Evolutionary conservation across 2,888 invertebrate genomes (phyloP), one percentile per base, ranked within the genome.

Genomic region (Drosophila prolongata): DNA sequence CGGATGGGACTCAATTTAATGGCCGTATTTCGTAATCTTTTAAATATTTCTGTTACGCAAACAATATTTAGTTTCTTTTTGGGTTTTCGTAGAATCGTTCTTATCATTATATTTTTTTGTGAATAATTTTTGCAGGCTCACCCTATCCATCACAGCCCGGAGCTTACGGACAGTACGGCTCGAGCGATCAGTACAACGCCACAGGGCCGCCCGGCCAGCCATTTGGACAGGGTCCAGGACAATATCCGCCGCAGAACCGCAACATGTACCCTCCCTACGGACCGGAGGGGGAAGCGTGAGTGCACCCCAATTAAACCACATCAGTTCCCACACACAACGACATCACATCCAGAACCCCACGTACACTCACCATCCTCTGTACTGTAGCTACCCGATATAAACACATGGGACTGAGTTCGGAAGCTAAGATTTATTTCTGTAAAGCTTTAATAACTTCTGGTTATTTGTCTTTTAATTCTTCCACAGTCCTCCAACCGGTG

Each of bases 211-310:
- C 94, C 60, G 93, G 93, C 3, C 89, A 89, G 82, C 94, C 94
- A 90, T 95, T 95, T 92, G 94, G 94, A 72, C 93, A 94, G 80
- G 93, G 94, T 68, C 94, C 93, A 89, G 92, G 92, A 83, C 93
- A 92, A 90, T 93, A 93, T 91, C 94, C 94, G 92, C 95, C 95
- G 83, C 94, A 95, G 75, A 95, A 95, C 92, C 95, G 96, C 93
- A 96, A 95, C 89, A 95, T 96, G 88, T 96, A 96, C 90, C 96
- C 96, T 88, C 95, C 96, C 83, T 95, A 96, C 89, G 95, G 95
- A 76, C 94, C 95, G 56, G 95, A 95, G 77, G 95, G 95, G 84
- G 94, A 92, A 93, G 94, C 95, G 95, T 95, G 92, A 91, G 91
- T 91, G 81, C 75, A 66, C 50, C 75, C 72, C 47, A 60, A 71